Conservation (phyloP, 2,113 vertebrate species). For the Alaudala cheleensis region DNA sequence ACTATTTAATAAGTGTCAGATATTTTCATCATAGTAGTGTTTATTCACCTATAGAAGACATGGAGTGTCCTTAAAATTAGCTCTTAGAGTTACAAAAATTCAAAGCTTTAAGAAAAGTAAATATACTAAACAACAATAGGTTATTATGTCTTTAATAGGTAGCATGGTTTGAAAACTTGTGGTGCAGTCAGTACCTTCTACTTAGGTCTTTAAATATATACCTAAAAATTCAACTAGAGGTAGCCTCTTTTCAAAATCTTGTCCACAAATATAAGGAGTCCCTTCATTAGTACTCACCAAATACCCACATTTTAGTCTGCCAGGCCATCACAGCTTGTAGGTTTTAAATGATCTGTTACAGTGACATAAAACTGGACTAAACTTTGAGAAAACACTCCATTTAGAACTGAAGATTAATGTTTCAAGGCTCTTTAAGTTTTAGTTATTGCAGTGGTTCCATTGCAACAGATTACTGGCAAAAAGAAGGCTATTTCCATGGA, state of each 20-base stretch:
- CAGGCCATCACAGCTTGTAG: background rate
- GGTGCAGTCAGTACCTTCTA: background rate
- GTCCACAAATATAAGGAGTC: background rate
- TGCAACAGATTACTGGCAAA: constrained; percentile 1
- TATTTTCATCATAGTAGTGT: background rate
- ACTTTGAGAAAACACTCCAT: background rate
- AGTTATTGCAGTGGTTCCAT: background rate
- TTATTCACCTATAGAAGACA: background rate
- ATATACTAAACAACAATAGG: background rate
- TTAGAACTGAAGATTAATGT: background rate
- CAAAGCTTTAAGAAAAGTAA: background rate
- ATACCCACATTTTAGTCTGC: background rate
- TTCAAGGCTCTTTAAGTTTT: background rate
- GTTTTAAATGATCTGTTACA: background rate
- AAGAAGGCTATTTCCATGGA: background rate
- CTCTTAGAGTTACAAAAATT: background rate
- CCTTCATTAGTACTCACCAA: background rate
- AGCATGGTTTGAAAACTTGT: background rate
- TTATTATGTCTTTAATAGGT: background rate
- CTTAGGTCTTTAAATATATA: background rate
- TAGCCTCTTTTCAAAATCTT: background rate
- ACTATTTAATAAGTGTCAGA: background rate
- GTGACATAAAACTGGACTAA: constrained; percentile 17
- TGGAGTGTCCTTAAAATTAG: background rate
- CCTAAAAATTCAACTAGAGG: background rate